Conservation (phyloP, 2,113 vertebrate species). For the Mustela nigripes region DNA sequence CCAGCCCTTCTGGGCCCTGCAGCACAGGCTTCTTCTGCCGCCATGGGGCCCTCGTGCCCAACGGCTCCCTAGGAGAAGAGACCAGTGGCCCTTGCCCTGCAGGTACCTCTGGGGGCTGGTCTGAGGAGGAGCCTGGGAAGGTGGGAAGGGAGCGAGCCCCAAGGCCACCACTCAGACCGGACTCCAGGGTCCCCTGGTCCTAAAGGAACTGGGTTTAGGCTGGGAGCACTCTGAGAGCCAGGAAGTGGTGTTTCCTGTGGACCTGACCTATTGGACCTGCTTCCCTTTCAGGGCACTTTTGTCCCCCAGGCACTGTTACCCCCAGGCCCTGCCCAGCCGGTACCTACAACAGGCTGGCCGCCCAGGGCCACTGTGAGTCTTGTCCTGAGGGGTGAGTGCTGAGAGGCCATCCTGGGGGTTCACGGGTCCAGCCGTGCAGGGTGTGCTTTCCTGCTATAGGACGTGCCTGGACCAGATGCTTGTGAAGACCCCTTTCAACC, state of each 20-base stretch:
- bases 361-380: constrained; percentile 88
- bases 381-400: constrained; percentile 93
- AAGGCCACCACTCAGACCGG: background rate
- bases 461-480: background rate
- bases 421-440: background rate
- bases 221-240: background rate
- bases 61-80: constrained; percentile 82
- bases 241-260: background rate
- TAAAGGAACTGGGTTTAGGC: background rate
- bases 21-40: constrained; percentile 93
- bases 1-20: constrained; percentile 90
- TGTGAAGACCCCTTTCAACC: accelerated
- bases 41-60: constrained; percentile 86
- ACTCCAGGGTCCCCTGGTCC: background rate
- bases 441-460: background rate
- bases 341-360: constrained; percentile 88
- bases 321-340: constrained; percentile 92
- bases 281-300: constrained; percentile 92
- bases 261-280: background rate
- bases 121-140: background rate
- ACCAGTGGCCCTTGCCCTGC: constrained; percentile 90
- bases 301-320: constrained; percentile 88
- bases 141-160: background rate
- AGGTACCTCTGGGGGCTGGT: constrained; percentile 83
- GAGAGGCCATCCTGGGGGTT: background rate